Base-by-base conservation (phyloP, 2,113 vertebrate genomes). In the Galemys pyrenaicus region DNA sequence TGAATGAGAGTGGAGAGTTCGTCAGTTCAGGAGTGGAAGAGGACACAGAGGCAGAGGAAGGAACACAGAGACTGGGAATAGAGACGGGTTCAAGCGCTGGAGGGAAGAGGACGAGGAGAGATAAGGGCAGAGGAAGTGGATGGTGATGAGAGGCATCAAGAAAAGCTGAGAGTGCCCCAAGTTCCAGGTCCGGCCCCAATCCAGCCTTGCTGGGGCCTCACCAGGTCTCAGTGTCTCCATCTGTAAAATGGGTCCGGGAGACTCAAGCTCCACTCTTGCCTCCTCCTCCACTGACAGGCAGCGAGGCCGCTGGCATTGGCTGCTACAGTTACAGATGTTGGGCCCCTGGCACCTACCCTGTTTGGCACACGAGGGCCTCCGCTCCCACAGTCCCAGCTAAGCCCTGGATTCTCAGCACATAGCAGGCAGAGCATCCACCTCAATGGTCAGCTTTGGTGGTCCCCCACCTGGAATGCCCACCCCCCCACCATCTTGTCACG, bases 321-420 rank as follows among this genome's bases (percentile, higher is more conserved):
- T 19, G 20, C 16, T 56, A 56, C 9, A 5, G 22, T 22, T 56
- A 22, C 54, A 22, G 54, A 56, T 4, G 20, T 22, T 22, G 35
- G 65, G 64, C 6, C 11, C 35, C 56, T 58, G 46, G 75, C 46
- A 49, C 32, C 46, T n/a, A 35, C 65, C 35, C 56, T 58, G 46
- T 54, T 39, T 10, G 2, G n/a, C 6, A 17, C 17, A 7, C 15
- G 2, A 15, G 30, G 7, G 28, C 56, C 35, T 5, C 13, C 1
- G 64, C 15, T 32, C 46, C 54, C 26, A 26, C 0, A n/a, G 44
- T 16, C 60, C 41, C 35, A 32, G 82, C 32, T n/a, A 51, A 0
- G 0, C 39, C 13, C 19, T 3, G 65, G 41, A 17, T 54, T 9
- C 70, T 24, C 2, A 30, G n/a, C 32, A 46, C 3, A 8, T 7